Percentiles rank a stretch among this genome's conserved stretches.
Evolutionary conservation across 2,888 invertebrate species (phyloP).

Genomic region (Tillus elongatus): DNA sequence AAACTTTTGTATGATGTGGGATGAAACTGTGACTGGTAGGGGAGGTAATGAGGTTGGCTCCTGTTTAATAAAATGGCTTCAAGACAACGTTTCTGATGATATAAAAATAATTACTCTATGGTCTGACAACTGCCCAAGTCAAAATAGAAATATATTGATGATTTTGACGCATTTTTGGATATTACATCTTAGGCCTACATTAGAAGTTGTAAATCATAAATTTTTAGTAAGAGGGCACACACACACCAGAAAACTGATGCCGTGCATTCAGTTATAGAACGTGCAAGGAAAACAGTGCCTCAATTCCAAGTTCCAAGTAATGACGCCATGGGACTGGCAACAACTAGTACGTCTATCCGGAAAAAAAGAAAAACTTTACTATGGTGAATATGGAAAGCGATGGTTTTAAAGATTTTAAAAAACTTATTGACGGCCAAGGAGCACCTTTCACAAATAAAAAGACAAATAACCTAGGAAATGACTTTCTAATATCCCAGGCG

Average conservation of each 20-base stretch:
- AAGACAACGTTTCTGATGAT: no score
- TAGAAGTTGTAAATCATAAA: slow-evolving; percentile 14
- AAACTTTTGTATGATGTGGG: no score
- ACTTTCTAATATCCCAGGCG: slow-evolving; percentile 12
- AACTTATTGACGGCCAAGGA: slow-evolving; percentile 7
- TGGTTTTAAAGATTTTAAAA: slow-evolving; percentile 14
- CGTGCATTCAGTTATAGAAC: slow-evolving; percentile 12
- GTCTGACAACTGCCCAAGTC: slow-evolving; percentile 13
- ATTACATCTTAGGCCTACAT: slow-evolving; percentile 8
- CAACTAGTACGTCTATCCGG: slow-evolving; percentile 12
- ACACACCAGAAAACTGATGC: slow-evolving; percentile 13
- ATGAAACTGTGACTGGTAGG: no score
- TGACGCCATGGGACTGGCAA: slow-evolving; percentile 17
- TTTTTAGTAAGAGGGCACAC: slow-evolving; percentile 16
- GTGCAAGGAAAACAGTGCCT: slow-evolving; percentile 13
- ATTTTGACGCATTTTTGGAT: slow-evolving; percentile 13
- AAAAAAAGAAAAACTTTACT: slow-evolving; percentile 8
- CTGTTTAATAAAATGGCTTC: no score
- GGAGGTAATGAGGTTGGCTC: no score
- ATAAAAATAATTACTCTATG: slow-evolving; percentile 12
- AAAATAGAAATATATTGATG: slow-evolving; percentile 10
- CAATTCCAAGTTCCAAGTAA: slow-evolving; percentile 11
- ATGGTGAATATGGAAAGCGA: slow-evolving; percentile 12
- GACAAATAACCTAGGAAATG: slow-evolving; percentile 4
- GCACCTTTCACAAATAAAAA: slow-evolving; percentile 11